Evolutionary conservation across 2,113 vertebrate species (phyloP).

Genomic region (Syngnathoides biaculeatus): DNA sequence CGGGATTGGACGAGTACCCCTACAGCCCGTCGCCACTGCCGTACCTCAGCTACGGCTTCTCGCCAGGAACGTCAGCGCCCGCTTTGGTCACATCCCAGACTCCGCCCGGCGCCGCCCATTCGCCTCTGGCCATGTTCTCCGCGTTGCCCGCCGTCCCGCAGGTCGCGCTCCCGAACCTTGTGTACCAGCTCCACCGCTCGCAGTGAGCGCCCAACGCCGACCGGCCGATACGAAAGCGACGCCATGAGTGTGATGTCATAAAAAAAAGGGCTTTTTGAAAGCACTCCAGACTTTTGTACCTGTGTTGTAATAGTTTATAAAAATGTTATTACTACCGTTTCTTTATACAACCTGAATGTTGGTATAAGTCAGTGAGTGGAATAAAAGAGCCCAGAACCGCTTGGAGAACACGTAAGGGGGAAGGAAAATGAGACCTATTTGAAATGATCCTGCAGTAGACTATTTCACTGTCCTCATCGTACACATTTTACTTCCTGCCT

Average conservation of each 20-base stretch:
- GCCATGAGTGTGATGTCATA: constrained; percentile 40
- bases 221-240: constrained; percentile 28
- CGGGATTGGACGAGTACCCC: constrained; percentile 89
- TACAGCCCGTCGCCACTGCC: constrained; percentile 85
- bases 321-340: constrained; percentile 35
- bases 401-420: background rate
- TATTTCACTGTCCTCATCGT: background rate
- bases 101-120: constrained; percentile 47
- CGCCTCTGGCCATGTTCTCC: constrained; percentile 70
- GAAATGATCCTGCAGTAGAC: constrained; percentile 36
- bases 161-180: constrained; percentile 85
- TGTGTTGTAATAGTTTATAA: constrained; percentile 39
- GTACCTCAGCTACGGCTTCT: constrained; percentile 84
- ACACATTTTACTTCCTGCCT: background rate
- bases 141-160: constrained; percentile 69
- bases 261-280: constrained; percentile 65
- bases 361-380: constrained; percentile 19
- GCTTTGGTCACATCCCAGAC: constrained; percentile 66
- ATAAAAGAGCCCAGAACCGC: constrained; percentile 4
- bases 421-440: constrained; percentile 27
- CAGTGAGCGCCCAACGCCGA: constrained; percentile 72
- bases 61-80: constrained; percentile 70
- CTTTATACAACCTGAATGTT: constrained; percentile 55
- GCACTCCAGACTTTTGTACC: constrained; percentile 42
- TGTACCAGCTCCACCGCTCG: constrained; percentile 86